Conservation (phyloP, 2,797 vertebrate genomes). For the Syndactyla subalaris region DNA sequence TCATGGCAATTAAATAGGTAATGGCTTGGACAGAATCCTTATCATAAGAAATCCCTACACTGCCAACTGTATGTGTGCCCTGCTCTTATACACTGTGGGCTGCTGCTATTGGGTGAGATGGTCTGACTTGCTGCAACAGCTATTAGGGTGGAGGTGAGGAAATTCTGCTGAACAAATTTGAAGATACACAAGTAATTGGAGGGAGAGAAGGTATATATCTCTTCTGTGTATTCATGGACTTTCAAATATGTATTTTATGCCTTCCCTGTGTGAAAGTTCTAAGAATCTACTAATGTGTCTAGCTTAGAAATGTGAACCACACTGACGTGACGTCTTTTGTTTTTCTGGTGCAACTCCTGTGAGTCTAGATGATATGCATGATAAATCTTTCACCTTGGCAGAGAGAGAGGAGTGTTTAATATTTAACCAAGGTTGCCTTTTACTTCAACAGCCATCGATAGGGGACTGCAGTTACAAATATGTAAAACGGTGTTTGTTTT, state of each 20-base stretch:
- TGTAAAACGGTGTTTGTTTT: constrained; percentile 26
- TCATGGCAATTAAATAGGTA: neutral
- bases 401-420: constrained; percentile 46
- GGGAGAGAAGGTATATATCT: neutral
- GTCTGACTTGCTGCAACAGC: neutral
- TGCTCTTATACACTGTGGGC: fast-evolving
- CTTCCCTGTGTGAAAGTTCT: neutral
- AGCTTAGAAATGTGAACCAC: neutral
- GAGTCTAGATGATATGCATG: neutral
- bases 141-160: neutral
- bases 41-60: neutral
- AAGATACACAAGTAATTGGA: neutral
- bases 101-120: neutral
- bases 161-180: neutral
- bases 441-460: neutral
- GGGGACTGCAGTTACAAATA: constrained; percentile 18
- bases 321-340: neutral
- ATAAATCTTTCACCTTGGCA: constrained; percentile 48
- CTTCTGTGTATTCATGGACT: neutral
- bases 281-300: neutral
- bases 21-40: neutral
- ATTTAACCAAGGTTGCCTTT: constrained; percentile 60
- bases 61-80: neutral
- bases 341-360: neutral
- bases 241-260: neutral